Evolutionary conservation across 1,140 invertebrate species (phyloP).

Genomic region (Dendroctonus ponderosae): DNA sequence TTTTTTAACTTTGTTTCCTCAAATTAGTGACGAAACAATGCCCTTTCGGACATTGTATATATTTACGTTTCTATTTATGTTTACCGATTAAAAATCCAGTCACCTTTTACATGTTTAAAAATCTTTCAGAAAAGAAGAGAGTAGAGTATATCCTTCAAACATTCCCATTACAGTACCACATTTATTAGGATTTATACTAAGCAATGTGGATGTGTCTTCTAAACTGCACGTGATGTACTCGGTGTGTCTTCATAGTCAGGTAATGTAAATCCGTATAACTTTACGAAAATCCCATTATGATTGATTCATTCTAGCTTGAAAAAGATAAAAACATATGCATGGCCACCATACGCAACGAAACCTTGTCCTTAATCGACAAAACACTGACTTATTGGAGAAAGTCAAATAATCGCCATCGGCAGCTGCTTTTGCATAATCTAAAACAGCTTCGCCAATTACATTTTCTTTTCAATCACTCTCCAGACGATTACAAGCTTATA

Average conservation of each 20-base stretch:
- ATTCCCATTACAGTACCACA: conserved; percentile 65
- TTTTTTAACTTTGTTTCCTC: too few species aligned
- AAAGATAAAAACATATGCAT: conserved; percentile 38
- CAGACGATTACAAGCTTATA: conserved; percentile 26
- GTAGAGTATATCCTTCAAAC: conserved; percentile 64
- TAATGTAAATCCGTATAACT: conserved; percentile 22
- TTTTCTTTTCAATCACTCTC: conserved; percentile 41
- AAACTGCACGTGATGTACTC: conserved; percentile 48
- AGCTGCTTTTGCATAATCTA: conserved; percentile 38
- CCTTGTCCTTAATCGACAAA: conserved; percentile 36
- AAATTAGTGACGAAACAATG: too few species aligned
- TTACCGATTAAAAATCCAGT: not conserved
- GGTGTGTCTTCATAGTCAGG: conserved; percentile 46
- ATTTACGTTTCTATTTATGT: too few species aligned
- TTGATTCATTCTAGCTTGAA: conserved; percentile 31
- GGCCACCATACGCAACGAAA: conserved; percentile 38
- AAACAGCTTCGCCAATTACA: conserved; percentile 40
- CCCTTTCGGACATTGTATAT: too few species aligned
- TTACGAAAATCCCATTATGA: not conserved
- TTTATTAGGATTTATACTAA: conserved; percentile 70
- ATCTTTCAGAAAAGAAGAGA: conserved; percentile 68
- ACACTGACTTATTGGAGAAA: conserved; percentile 42
- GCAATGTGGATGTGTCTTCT: conserved; percentile 56
- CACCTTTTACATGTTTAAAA: not conserved
- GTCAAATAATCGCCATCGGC: conserved; percentile 34